These are phyloP conservation scores for Myrmecobius fasciatus DNA, from an alignment of 2,113 vertebrate genomes.

Conservation along the genomic window DNA sequence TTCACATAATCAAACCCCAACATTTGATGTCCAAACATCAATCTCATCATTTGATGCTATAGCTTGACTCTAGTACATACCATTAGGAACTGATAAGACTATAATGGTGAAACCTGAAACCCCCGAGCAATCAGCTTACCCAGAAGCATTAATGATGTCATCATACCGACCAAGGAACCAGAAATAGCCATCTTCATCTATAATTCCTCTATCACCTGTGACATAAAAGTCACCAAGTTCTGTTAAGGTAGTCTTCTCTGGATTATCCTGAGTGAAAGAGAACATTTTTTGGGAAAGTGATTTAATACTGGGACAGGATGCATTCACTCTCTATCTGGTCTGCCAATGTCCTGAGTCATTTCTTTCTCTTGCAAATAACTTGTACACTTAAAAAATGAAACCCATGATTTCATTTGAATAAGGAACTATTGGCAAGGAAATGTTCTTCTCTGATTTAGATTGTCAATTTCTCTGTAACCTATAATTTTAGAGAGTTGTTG, in stretches of 20 bases:
- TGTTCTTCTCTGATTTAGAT: background rate
- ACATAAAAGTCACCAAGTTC: constrained; percentile 86
- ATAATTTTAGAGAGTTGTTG: background rate
- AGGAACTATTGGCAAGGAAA: background rate
- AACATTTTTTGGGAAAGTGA: background rate
- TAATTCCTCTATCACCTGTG: constrained; percentile 84
- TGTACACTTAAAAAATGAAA: background rate
- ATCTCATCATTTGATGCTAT: background rate
- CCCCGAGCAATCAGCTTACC: constrained; percentile 78
- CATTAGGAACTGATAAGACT: background rate
- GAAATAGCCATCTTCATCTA: constrained; percentile 88
- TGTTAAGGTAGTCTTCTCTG: constrained; percentile 83
- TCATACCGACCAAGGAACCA: constrained; percentile 88
- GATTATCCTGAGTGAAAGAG: constrained; percentile 79
- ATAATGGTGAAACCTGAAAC: constrained; percentile 60
- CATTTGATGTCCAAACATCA: no score
- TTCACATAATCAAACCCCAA: no score
- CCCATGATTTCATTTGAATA: background rate
- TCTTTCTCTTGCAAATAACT: background rate
- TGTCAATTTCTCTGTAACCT: background rate
- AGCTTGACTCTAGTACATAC: background rate
- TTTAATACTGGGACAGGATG: background rate
- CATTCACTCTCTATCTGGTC: background rate
- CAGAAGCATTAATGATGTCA: constrained; percentile 88
- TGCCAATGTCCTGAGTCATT: background rate